Evolutionary conservation across 1,140 invertebrate species (phyloP), one percentile per base, ranked within the genome.

Genomic region (Elysia chlorotica): DNA sequence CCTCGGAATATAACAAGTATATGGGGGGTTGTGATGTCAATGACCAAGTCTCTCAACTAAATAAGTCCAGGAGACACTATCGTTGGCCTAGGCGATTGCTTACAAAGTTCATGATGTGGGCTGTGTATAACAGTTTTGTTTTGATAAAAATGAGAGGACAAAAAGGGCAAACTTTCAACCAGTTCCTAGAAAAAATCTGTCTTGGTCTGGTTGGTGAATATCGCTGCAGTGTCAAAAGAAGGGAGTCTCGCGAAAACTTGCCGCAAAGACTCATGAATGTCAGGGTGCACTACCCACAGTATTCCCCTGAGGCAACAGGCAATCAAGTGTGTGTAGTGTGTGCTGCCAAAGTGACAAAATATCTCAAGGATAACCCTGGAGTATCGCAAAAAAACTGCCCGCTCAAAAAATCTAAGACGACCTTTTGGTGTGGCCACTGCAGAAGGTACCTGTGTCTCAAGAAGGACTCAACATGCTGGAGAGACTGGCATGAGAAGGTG

Each of bases 401-500:
- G 10, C n/a, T 54, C 37, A 23, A 28, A 36, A 59, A 33, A 38
- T 14, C 17, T 23, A 23, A n/a, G 35, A 74, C 48, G 2, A 62
- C 21, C 4, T 1, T 65, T 14, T 25, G n/a, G 17, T 23, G 35
- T 28, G 57, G 57, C 3, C 10, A 36, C 19, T 65, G n/a, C 28
- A 37, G 48, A 10, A 33, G 54, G 21, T 25, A 28, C 3, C 25
- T 23, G 21, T 38, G 65, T 6, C 23, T 25, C 0, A 53, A 67
- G 23, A 23, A 28, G 37, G 36, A 38, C 19, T 74, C 74, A 30
- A 66, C 65, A 6, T 53, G 31, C 0, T 78, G 76, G 74, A 57
- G 71, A 30, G 76, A 78, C 63, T 70, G 2, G 53, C 54, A 57
- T 76, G 62, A 23, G 35, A 75, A 0, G 53, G 38, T 4, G 73